A percentile compares a stretch with the other conserved stretches of the same genome.
Conservation (phyloP, 30 jellyfish, hydroid and myxozoan species). For the Mastigias papua region DNA sequence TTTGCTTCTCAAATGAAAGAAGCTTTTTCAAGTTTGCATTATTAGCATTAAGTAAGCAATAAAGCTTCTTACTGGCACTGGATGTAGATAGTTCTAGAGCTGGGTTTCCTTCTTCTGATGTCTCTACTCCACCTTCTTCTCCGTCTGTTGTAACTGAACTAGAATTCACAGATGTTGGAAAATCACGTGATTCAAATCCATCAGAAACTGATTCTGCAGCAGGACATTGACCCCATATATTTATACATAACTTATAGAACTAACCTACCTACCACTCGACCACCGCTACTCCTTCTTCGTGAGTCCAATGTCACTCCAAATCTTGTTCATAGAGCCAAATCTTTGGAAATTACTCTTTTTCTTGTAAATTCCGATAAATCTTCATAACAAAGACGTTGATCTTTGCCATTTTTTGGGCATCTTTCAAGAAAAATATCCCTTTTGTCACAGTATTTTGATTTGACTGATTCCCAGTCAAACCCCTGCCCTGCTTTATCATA, state of each 20-base stretch:
- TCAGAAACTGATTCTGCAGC: conserved; percentile 56
- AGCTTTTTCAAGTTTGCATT: conserved; percentile 44
- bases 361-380: not conserved
- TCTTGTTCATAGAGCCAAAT: not conserved
- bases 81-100: not conserved
- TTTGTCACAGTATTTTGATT: conserved; percentile 33
- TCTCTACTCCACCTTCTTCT: conserved; percentile 29
- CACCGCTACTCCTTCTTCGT: conserved; percentile 61
- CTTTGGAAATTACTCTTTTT: conserved; percentile 7
- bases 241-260: conserved; percentile 36
- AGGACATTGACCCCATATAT: conserved; percentile 61
- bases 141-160: conserved; percentile 4
- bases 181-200: conserved; percentile 41
- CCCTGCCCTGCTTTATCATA: conserved; percentile 56
- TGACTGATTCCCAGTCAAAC: conserved; percentile 48
- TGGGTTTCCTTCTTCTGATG: conserved; percentile 7
- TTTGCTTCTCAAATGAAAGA: conserved; percentile 47
- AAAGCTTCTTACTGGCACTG: conserved; percentile 11
- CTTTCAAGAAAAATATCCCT: conserved; percentile 35
- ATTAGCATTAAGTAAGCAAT: conserved; percentile 17
- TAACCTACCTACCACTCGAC: conserved; percentile 36
- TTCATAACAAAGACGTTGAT: conserved; percentile 10
- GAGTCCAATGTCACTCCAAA: conserved; percentile 51
- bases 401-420: conserved; percentile 18
- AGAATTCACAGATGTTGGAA: not conserved